Conservation (phyloP, 2,113 vertebrate genomes). For the Bostrychus sinensis region DNA sequence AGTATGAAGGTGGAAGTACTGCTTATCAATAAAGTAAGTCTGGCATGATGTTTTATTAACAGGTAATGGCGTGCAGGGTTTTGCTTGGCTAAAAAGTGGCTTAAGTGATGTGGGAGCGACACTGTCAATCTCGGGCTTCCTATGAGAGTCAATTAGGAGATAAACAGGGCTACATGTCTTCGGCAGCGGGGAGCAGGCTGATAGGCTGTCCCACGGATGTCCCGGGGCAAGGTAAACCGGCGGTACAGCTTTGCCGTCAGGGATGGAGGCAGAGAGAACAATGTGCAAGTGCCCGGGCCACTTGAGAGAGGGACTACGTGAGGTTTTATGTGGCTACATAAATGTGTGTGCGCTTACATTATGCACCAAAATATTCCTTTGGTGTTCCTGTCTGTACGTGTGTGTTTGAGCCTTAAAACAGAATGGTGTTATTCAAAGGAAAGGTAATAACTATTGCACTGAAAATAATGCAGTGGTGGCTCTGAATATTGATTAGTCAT, state of each 20-base stretch:
- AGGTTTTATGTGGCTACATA: constrained; percentile 31
- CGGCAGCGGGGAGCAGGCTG: constrained; percentile 72
- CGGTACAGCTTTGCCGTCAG: constrained; percentile 71
- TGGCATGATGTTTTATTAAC: constrained; percentile 78
- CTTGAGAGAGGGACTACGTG: constrained; percentile 49
- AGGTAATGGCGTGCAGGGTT: constrained; percentile 54
- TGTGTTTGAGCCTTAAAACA: constrained; percentile 30
- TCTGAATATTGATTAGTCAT: constrained; percentile 37
- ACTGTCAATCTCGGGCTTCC: constrained; percentile 79
- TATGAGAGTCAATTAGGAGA: constrained; percentile 88
- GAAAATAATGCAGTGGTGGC: constrained; percentile 7
- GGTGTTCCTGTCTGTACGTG: constrained; percentile 16
- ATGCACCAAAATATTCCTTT: constrained; percentile 11
- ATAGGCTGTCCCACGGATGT: constrained; percentile 80
- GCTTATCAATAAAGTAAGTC: constrained; percentile 74
- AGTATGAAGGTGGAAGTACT: constrained; percentile 41
- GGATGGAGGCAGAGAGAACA: constrained; percentile 72
- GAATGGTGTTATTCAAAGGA: constrained; percentile 31
- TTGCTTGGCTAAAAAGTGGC: constrained; percentile 74
- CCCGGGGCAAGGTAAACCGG: constrained; percentile 83
- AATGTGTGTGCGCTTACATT: constrained; percentile 28
- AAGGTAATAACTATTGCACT: constrained; percentile 12
- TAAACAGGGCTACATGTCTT: constrained; percentile 81
- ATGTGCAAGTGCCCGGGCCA: constrained; percentile 57
- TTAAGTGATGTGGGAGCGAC: constrained; percentile 75